A percentile compares a stretch with the other conserved stretches of the same genome.
Conservation (phyloP, 2,797 vertebrate species). For the Arrhamphus sclerolepis region DNA sequence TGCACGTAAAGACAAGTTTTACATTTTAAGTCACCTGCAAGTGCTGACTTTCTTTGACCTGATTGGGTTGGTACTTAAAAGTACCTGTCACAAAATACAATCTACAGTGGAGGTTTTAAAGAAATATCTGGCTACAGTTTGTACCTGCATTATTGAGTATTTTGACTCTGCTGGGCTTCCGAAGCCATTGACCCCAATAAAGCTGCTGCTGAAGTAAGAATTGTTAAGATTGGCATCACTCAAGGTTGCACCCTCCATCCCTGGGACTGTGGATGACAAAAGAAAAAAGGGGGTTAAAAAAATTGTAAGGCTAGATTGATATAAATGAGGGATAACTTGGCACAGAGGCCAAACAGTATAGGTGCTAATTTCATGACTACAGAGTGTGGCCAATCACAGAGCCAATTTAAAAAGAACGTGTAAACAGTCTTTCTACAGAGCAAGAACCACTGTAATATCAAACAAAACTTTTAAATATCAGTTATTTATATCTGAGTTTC, state of each 20-base stretch:
- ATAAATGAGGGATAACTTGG: accelerated
- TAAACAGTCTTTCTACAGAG: constrained; percentile 31
- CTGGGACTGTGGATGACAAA: constrained; percentile 86
- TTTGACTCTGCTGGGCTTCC: constrained; percentile 96
- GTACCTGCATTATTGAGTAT: constrained; percentile 99
- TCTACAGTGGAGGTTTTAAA: too few species aligned
- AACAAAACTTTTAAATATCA: neutral
- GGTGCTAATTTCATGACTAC: neutral
- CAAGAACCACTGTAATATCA: neutral
- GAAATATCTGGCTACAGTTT: neutral
- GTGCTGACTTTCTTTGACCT: too few species aligned
- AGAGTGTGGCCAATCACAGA: constrained; percentile 30
- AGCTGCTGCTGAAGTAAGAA: constrained; percentile 99
- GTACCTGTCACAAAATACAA: too few species aligned
- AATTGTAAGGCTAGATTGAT: neutral
- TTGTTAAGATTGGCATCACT: constrained; percentile 94
- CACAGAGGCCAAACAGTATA: neutral
- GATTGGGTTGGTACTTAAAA: too few species aligned
- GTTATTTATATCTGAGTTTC: accelerated
- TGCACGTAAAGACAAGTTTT: too few species aligned
- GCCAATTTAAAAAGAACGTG: constrained; percentile 41
- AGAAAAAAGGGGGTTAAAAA: neutral
- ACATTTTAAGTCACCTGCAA: too few species aligned
- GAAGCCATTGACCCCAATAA: constrained; percentile 99
- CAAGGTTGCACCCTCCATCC: constrained; percentile 90